Percentiles rank a stretch among this genome's conserved stretches.
Evolutionary conservation across 2,797 vertebrate genomes (phyloP).

Genomic region (Cuniculus paca): DNA sequence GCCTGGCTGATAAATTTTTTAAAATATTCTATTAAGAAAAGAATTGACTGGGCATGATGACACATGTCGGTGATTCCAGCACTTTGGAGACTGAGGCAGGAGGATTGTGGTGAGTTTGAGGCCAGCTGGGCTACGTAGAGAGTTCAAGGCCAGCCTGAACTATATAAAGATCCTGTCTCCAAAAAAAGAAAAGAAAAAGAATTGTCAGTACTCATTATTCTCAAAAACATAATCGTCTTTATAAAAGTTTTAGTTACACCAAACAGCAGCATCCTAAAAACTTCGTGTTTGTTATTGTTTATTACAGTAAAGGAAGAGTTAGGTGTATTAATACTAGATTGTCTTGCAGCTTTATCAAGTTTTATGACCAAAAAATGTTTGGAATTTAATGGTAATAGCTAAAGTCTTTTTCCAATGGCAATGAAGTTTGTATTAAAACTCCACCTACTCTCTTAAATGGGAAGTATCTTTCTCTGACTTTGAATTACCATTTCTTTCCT

Average conservation of each 20-base stretch:
- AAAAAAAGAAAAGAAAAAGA: no score
- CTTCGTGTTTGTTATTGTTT: neutral
- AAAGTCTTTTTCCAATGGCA: neutral
- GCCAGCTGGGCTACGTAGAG: no score
- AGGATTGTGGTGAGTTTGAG: no score
- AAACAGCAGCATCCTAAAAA: neutral
- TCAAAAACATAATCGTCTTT: slow-evolving; percentile 19
- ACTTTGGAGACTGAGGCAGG: no score
- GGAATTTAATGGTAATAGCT: neutral
- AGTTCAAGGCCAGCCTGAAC: no score
- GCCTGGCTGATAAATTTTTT: no score
- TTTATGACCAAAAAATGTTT: slow-evolving; percentile 35
- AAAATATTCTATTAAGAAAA: no score
- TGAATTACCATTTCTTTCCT: slow-evolving; percentile 35
- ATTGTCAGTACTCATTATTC: neutral
- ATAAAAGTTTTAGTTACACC: neutral
- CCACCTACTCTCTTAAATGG: neutral
- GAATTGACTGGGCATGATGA: no score
- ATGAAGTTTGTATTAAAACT: neutral
- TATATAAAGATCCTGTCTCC: no score
- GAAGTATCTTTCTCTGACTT: slow-evolving; percentile 7
- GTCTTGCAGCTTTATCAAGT: neutral
- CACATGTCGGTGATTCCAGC: no score
- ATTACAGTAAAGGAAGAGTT: neutral
- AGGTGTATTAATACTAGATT: neutral